Evolutionary conservation across 1,140 invertebrate species (phyloP).

Genomic region (Calosoma granatense): DNA sequence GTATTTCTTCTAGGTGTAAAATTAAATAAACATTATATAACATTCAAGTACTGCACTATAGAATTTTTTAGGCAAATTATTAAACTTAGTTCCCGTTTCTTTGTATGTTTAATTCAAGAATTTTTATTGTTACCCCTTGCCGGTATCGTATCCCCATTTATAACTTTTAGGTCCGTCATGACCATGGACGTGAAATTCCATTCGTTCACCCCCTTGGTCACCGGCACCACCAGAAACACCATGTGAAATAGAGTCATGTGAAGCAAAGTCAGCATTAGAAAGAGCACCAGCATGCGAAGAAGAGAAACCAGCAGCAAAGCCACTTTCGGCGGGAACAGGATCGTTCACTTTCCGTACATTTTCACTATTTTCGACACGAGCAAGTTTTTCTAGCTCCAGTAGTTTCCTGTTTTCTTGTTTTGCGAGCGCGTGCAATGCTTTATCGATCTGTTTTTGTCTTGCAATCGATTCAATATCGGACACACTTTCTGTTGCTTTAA

Average conservation of each 20-base stretch:
- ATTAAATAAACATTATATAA: too few relatives aligned
- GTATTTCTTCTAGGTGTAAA: too few relatives aligned
- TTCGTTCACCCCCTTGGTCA: constrained; percentile 28
- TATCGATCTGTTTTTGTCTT: constrained; percentile 28
- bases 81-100: too few relatives aligned
- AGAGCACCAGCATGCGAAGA: constrained; percentile 3
- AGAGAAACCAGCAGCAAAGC: constrained; percentile 5
- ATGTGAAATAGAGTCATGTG: constrained; percentile 8
- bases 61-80: too few relatives aligned
- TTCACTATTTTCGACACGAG: constrained; percentile 1
- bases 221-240: constrained; percentile 9
- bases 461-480: constrained; percentile 17
- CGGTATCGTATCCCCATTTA: constrained; percentile 79
- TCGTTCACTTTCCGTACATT: constrained; percentile 15
- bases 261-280: constrained; percentile 11
- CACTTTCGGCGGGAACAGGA: constrained; percentile 7
- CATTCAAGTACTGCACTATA: too few relatives aligned
- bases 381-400: constrained; percentile 20
- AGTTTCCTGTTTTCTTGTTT: constrained; percentile 29
- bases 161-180: constrained; percentile 74
- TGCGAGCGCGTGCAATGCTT: constrained; percentile 23
- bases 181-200: constrained; percentile 49
- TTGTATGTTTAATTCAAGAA: too few relatives aligned
- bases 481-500: constrained; percentile 23
- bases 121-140: constrained; percentile 57